Evolutionary conservation across 2,888 invertebrate genomes (phyloP).

Genomic region (Cephus runcator): DNA sequence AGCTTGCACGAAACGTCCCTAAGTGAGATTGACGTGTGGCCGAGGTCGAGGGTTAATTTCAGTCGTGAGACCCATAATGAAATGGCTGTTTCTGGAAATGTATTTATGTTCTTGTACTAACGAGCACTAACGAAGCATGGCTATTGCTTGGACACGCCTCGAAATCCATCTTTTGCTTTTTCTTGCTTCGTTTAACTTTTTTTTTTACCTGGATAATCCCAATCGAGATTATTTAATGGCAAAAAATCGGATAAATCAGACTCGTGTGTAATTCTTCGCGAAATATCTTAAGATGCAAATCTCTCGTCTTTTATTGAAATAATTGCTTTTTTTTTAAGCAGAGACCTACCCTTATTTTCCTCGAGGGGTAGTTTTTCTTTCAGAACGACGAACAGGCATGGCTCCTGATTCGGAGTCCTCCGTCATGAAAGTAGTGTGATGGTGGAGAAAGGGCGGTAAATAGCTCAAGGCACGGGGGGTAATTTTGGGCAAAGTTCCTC

Average conservation of each 20-base stretch:
- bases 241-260: not conserved
- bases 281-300: no score
- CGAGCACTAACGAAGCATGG: not conserved
- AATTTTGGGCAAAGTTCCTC: not conserved
- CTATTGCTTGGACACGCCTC: not conserved
- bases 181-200: not conserved
- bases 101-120: not conserved
- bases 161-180: not conserved
- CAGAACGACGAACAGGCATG: not conserved
- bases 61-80: not conserved
- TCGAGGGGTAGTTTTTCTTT: not conserved
- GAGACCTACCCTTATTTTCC: not conserved
- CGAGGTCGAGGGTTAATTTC: conserved; percentile 6
- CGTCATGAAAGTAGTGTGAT: not conserved
- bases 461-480: not conserved
- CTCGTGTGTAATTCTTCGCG: not conserved
- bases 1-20: not conserved
- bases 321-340: not conserved
- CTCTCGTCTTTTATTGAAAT: not conserved
- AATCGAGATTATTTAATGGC: not conserved
- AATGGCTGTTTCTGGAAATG: conserved; percentile 3
- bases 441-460: not conserved
- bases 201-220: not conserved
- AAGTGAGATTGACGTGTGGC: conserved; percentile 10
- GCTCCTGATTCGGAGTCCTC: not conserved